These are phyloP conservation scores for Pyrrhosoma nymphula DNA, from an alignment of 2,888 invertebrate genomes.

Conservation along the genomic window DNA sequence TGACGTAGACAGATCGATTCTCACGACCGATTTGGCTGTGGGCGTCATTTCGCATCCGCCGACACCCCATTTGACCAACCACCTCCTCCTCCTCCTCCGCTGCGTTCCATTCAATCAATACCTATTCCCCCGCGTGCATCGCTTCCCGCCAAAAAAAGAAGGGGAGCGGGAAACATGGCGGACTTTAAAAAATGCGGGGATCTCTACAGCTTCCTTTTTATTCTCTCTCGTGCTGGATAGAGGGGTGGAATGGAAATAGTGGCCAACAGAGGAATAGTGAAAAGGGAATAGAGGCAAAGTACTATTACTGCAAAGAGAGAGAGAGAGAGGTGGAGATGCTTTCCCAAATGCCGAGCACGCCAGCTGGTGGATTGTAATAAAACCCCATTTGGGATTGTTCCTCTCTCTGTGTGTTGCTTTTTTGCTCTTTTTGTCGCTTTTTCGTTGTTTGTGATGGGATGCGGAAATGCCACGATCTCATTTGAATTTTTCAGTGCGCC, in stretches of 20 bases:
- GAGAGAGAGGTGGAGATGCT: not conserved
- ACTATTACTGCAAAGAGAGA: not conserved
- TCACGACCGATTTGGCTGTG: slow-evolving; percentile 61
- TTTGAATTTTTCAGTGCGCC: slow-evolving; percentile 58
- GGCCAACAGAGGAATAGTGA: slow-evolving; percentile 10
- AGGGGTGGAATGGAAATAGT: not conserved
- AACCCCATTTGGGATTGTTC: slow-evolving; percentile 66
- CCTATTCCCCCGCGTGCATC: slow-evolving; percentile 61
- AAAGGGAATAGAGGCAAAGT: not conserved
- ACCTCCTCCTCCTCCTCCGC: slow-evolving; percentile 50
- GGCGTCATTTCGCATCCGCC: slow-evolving; percentile 65
- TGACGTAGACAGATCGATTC: slow-evolving; percentile 66
- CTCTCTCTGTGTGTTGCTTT: slow-evolving; percentile 14
- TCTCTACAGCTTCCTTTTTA: not conserved
- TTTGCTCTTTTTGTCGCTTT: slow-evolving; percentile 52
- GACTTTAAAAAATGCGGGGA: slow-evolving; percentile 22
- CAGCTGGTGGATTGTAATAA: slow-evolving; percentile 65
- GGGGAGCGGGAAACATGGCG: slow-evolving; percentile 11
- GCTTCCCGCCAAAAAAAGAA: slow-evolving; percentile 41
- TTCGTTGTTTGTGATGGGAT: slow-evolving; percentile 60
- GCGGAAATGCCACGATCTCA: slow-evolving; percentile 63
- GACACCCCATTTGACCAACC: slow-evolving; percentile 65
- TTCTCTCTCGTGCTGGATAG: not conserved
- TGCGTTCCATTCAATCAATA: slow-evolving; percentile 55
- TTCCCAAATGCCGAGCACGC: slow-evolving; percentile 60